phyloP scores from a whole-genome alignment of 2,113 vertebrate species.

The Onychorhynchus coronatus region DNA sequence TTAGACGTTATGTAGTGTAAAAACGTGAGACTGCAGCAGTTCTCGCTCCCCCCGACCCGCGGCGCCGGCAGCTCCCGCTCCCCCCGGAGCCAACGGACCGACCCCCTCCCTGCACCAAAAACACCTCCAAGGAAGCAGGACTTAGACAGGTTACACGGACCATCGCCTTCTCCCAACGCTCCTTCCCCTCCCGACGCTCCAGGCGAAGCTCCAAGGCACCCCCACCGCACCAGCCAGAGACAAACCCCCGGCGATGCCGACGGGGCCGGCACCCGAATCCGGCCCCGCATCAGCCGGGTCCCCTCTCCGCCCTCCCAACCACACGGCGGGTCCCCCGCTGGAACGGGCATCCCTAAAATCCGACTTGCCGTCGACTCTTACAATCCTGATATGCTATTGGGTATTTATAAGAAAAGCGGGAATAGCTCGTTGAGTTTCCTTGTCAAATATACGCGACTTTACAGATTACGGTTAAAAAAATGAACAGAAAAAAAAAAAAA shows the following conservation, averaged over 20 bases:
- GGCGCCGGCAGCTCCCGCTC: not conserved
- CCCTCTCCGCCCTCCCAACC: not conserved
- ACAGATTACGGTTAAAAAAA: constrained; percentile 68
- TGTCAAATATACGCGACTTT: constrained; percentile 76
- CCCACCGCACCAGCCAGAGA: constrained; percentile 47
- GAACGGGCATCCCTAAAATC: constrained; percentile 48
- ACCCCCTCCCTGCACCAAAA: not conserved
- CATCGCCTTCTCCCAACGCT: constrained; percentile 40
- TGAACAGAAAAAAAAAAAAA: not conserved
- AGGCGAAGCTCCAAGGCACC: constrained; percentile 71
- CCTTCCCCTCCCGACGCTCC: not conserved
- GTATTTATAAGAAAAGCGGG: constrained; percentile 71
- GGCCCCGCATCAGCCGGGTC: not conserved
- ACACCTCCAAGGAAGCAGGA: constrained; percentile 39
- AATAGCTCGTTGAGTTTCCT: constrained; percentile 81
- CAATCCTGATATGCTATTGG: constrained; percentile 74
- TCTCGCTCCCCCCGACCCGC: constrained; percentile 28
- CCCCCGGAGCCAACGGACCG: not conserved
- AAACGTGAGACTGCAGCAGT: constrained; percentile 66
- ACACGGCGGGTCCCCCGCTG: not conserved
- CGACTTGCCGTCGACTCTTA: constrained; percentile 64
- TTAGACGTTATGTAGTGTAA: constrained; percentile 76
- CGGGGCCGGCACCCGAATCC: not conserved
- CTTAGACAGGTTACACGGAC: constrained; percentile 51
- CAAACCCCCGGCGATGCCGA: not conserved